Base-by-base conservation (phyloP, 2,113 vertebrate genomes). In the Pachypanchax playfairii region DNA sequence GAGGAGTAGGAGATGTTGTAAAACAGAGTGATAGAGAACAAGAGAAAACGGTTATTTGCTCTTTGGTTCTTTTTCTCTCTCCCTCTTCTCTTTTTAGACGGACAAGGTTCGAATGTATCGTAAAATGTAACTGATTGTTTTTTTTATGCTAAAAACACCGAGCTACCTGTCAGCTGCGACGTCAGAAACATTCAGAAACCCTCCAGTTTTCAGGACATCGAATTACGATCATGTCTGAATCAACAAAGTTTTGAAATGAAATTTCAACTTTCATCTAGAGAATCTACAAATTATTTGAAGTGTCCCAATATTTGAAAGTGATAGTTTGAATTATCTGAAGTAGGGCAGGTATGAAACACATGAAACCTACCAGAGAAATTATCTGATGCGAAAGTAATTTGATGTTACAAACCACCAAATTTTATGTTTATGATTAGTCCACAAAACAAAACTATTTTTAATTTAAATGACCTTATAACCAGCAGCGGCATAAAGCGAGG, bases 81-180 rank as follows among this genome's bases (percentile, higher is more conserved):
- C 75, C 75, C 73, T 79, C 74, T 80, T 73, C 63, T 82, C 76
- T 71, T 80, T 82, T 50, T 78, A 57, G 74, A 75, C 73, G 73
- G 84, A 83, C 79, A 82, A 79, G 77, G 77, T 84, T 68, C 52
- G 88, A 90, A 91, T 89, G 89, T 91, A 90, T 73, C 51, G 67
- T 70, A 29, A 68, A 80, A 78, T 55, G 35, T 39, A 81, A 80
- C 50, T 77, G 87, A 82, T 84, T 88, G 71, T 88, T 73, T 65
- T 67, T 85, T 76, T 65, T 1, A 73, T 5, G 33, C 53, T 65
- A 44, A 47, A 67, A 53, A 70, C 11, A 49, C 74, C 70, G 57
- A 77, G 64, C 71, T 77, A 71, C 75, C 73, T 72, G 77, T 70
- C 21, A 25, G 66, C 77, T 66, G 69, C 76, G 68, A 78, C 11